phyloP scores from a whole-genome alignment of 2,113 vertebrate genomes.

The Boleophthalmus pectinirostris region DNA sequence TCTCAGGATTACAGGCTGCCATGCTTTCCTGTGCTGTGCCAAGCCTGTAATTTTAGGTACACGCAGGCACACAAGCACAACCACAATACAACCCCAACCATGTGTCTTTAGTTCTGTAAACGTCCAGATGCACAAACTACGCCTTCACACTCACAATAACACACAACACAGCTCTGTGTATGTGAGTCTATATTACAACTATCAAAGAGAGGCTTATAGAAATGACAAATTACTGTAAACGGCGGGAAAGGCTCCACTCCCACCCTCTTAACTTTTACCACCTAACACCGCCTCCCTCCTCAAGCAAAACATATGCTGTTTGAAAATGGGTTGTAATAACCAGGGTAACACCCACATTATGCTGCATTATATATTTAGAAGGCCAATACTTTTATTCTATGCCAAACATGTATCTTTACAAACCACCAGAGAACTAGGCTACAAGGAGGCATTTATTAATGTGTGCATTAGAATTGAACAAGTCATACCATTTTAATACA shows the following conservation, averaged over 20 bases:
- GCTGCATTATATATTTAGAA: not conserved
- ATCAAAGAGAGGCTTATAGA: conserved; percentile 36
- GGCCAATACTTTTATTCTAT: not conserved
- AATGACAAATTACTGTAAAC: conserved; percentile 54
- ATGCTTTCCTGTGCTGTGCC: conserved; percentile 58
- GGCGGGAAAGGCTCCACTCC: conserved; percentile 13
- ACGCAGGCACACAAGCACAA: conserved; percentile 19
- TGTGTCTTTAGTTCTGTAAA: conserved; percentile 15
- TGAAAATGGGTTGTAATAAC: conserved; percentile 14
- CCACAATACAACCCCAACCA: conserved; percentile 7
- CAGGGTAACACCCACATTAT: conserved; percentile 8
- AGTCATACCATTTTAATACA: not conserved
- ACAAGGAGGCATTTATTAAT: not conserved
- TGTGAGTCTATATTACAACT: conserved; percentile 45
- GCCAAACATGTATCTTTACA: not conserved
- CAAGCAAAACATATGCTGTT: conserved; percentile 26
- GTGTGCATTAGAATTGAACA: not conserved
- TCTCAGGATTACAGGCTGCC: conserved; percentile 72
- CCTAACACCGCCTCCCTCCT: conserved; percentile 16
- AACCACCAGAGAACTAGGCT: not conserved
- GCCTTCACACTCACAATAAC: not conserved
- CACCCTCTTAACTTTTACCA: conserved; percentile 31
- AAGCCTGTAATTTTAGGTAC: conserved; percentile 69
- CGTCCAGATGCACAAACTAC: not conserved
- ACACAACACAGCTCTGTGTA: not conserved